Base-by-base conservation (phyloP, 2,113 vertebrate genomes). In the Proterorhinus semilunaris region DNA sequence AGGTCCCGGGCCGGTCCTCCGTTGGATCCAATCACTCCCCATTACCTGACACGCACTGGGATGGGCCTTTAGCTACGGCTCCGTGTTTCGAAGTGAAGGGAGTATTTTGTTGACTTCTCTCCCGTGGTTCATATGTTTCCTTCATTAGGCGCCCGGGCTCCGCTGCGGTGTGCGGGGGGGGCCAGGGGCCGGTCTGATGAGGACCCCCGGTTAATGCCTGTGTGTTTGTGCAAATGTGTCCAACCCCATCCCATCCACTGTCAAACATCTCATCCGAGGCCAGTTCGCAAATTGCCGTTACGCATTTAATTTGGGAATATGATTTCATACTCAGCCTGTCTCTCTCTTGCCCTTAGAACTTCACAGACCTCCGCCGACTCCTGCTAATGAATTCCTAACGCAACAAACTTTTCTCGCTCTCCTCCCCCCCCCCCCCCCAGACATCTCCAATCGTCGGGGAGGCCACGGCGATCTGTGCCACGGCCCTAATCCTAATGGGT, bases 131-230 rank as follows among this genome's bases (percentile, higher is more conserved):
- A 92, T 92, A 92, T 91, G 91, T 70, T 78, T 90, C 93, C 93
- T 92, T 92, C 92, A 94, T 95, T 92, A 93, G 91, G 11, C 6
- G 21, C 3, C 0, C 91, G 46, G 46, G 92, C 91, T 93, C 91
- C 93, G 90, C 91, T 93, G 90, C 91, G n/a, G n/a, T n/a, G n/a
- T 5, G 91, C 91, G 90, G 88, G 90, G 92, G 93, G 93, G 91
- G 91, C 88, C 27, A 36, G 74, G 74, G 88, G 92, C 87, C 84
- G 89, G 89, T 92, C 92, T 90, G 93, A 94, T 89, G 93, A 47
- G 90, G 88, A 92, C 91, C 89, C 91, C 88, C 88, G 81, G 27
- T 36, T 88, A 92, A 90, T 83, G 89, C 89, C 83, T 91, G 85
- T 82, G 88, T n/a, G 7, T 90, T 76, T 85, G 17, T 61, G 90